A percentile compares a stretch with the other conserved stretches of the same genome.
These are phyloP conservation scores for Tetrapedia diversipes DNA, from an alignment of 2,888 invertebrate genomes.

Conservation along the genomic window DNA sequence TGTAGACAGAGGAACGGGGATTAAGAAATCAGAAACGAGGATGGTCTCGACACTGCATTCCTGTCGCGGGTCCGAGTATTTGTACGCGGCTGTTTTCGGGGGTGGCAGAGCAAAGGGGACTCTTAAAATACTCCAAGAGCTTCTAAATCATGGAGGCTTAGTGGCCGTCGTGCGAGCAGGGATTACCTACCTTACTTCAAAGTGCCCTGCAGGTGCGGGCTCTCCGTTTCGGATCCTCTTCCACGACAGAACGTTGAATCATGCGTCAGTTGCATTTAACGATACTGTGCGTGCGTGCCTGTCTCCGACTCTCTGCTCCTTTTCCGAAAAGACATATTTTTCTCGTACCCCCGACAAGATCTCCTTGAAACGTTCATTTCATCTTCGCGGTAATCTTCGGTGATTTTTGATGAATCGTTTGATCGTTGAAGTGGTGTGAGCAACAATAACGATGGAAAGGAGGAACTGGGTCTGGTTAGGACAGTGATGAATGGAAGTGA, in stretches of 20 bases:
- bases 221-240: conserved; percentile 73
- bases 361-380: not conserved
- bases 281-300: conserved; percentile 62
- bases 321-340: conserved; percentile 30
- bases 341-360: not conserved
- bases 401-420: not conserved
- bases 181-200: conserved; percentile 82
- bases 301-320: conserved; percentile 48
- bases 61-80: conserved; percentile 53
- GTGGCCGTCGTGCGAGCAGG: conserved; percentile 80
- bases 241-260: conserved; percentile 77
- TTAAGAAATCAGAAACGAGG: conserved; percentile 64
- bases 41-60: conserved; percentile 60
- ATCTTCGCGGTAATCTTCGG: too few relatives aligned
- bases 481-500: not conserved
- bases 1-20: conserved; percentile 27
- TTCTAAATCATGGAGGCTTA: conserved; percentile 83
- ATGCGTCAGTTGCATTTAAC: conserved; percentile 75
- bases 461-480: not conserved
- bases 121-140: conserved; percentile 82
- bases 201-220: conserved; percentile 82
- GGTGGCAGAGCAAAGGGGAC: conserved; percentile 77
- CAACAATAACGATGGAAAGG: not conserved
- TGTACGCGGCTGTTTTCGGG: conserved; percentile 69
- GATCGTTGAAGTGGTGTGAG: not conserved